Base-by-base conservation (phyloP, 2,888 invertebrate genomes). In the Heterodera filipjevi region DNA sequence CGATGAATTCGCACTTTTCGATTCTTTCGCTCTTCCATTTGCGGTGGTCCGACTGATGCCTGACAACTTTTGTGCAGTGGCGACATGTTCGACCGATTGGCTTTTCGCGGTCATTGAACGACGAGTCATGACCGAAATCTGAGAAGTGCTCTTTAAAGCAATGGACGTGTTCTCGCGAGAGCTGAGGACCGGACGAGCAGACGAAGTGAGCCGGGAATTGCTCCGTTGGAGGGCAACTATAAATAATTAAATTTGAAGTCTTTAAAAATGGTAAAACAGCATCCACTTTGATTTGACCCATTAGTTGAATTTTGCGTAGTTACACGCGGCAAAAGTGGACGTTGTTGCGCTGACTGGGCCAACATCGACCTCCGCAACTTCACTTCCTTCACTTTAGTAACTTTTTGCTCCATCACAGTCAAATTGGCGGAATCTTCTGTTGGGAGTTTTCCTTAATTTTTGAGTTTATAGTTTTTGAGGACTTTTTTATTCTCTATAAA, bases 121-220 rank as follows among this genome's bases (percentile, higher is more conserved):
- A 16, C 32, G 32, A 3, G 35, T 12, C 33, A 32, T 32, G 1
- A 3, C 19, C 8, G 68, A 68, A 16, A 35, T 68, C 14, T 33
- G 27, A 3, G 68, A 19, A 0, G 22, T 32, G 16, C 32, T 22
- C 16, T 68, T 68, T 35, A 35, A 8, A 22, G 68, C 19, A 32
- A n/a, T 33, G 68, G 68, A 35, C 0, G 68, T 68, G 33, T 68
- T 68, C 22, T 68, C 68, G 27, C 68, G 68, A 19, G 68, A 68
- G 14, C 35, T 68, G 32, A 68, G 68, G 33, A 68, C 68, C 22
- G 68, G 68, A 35, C 68, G 68, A 19, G 68, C 32, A 35, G n/a
- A 27, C 59, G 59, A 12, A 27, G 27, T 10, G 22, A 27, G n/a
- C 12, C 59, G 59, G 27, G 59, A 59, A 22, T 59, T n/a, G 10